phyloP scores from a whole-genome alignment of 2,888 invertebrate genomes.

The Caenorhabditis auriculariae region DNA sequence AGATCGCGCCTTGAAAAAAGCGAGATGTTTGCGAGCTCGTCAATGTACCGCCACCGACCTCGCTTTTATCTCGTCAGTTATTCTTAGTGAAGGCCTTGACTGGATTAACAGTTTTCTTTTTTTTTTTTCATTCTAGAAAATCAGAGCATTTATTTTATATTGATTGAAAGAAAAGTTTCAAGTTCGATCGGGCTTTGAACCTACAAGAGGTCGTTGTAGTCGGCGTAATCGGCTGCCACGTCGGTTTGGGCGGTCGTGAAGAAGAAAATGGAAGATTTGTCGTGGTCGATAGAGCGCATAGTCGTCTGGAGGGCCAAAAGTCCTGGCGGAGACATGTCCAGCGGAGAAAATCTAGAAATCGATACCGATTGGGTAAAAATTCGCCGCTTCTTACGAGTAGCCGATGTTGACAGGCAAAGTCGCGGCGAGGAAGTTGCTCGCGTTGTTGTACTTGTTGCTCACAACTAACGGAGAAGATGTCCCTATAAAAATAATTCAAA shows the following conservation, averaged over 20 bases:
- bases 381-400: conserved; percentile 8
- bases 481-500: background rate
- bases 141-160: no score
- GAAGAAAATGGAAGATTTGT: conserved; percentile 37
- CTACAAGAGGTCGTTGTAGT: conserved; percentile 28
- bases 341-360: conserved; percentile 18
- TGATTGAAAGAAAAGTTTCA: background rate
- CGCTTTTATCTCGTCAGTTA: no score
- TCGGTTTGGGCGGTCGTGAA: conserved; percentile 24
- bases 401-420: conserved; percentile 15
- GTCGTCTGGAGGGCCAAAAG: conserved; percentile 23
- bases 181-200: conserved; percentile 3
- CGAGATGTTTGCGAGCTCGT: no score
- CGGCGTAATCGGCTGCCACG: background rate
- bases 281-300: conserved; percentile 22
- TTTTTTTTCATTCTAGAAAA: no score
- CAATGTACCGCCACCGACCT: no score
- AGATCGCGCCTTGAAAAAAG: no score
- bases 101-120: no score
- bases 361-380: background rate
- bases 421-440: conserved; percentile 18
- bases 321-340: conserved; percentile 29
- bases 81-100: no score
- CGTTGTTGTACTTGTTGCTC: conserved; percentile 8
- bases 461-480: conserved; percentile 3